Conservation (phyloP, 2,113 vertebrate genomes). For the Hippocampus abdominalis region DNA sequence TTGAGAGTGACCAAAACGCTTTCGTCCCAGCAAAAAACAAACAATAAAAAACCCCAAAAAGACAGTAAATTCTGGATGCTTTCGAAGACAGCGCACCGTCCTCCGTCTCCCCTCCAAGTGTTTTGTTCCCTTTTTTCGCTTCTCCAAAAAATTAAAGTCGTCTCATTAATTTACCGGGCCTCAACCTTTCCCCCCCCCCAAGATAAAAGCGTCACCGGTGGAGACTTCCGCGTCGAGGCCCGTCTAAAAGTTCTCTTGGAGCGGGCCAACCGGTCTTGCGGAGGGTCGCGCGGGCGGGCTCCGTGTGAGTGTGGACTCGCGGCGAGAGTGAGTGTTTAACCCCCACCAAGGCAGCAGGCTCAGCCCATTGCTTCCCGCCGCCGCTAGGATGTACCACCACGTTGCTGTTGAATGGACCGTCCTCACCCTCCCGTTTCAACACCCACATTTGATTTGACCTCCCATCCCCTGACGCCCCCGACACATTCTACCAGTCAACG, state of each 20-base stretch:
- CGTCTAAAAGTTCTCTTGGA: constrained; percentile 41
- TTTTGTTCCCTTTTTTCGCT: constrained; percentile 53
- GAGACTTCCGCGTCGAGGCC: neutral
- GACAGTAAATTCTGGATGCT: constrained; percentile 19
- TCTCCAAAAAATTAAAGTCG: constrained; percentile 3
- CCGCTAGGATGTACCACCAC: constrained; percentile 82
- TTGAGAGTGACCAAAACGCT: neutral
- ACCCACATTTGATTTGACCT: constrained; percentile 61
- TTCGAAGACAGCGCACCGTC: constrained; percentile 49
- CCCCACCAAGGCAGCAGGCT: constrained; percentile 61
- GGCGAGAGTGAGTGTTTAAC: constrained; percentile 72
- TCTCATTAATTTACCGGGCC: neutral
- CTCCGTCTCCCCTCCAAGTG: constrained; percentile 42
- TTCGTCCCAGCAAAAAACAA: neutral
- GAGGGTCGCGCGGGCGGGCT: constrained; percentile 50
- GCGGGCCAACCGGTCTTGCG: constrained; percentile 25
- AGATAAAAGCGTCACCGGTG: too few species aligned
- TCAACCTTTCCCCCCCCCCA: neutral
- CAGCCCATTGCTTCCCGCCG: constrained; percentile 73
- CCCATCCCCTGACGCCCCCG: constrained; percentile 39
- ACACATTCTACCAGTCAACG: constrained; percentile 11
- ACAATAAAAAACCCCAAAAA: neutral
- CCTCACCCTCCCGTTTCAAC: constrained; percentile 44
- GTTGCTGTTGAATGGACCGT: constrained; percentile 66
- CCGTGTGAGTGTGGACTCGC: constrained; percentile 57